Evolutionary conservation across 2,888 invertebrate genomes (phyloP), one percentile per base, ranked within the genome.

Genomic region (Hemicrepidius hirtus): DNA sequence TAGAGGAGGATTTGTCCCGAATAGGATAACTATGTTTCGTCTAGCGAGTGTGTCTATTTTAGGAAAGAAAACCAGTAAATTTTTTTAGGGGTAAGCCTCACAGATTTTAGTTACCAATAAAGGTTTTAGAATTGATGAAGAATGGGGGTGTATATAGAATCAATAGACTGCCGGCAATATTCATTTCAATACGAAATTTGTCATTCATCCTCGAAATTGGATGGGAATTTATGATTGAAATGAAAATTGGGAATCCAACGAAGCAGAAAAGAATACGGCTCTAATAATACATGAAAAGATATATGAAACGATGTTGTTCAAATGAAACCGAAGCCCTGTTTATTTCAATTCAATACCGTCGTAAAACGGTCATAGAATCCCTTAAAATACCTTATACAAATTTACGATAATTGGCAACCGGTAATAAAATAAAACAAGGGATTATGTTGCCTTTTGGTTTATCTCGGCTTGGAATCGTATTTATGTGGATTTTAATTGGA

Each of bases 161-260:
- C 83, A 84, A 84, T 84, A 84, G 82, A 83, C 82, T 81, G 79
- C 80, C 81, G 84, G 83, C 84, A 84, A 84, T 85, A 85, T 85
- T 85, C 86, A 84, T 85, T 85, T 84, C 85, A 83, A 85, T 85
- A 82, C 82, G 83, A 85, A 86, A 86, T 86, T 86, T 84, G 83
- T 83, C 86, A 85, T 86, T 85, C 86, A 85, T 83, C 84, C 84
- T 85, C 85, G 86, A 86, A 85, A 85, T 85, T 86, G 86, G 85
- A 86, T 85, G 85, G 84, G 83, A 86, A 86, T 85, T 86, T 86
- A 84, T 83, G 85, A 87, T 86, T 85, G 86, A 84, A 85, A 86
- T 86, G 86, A 86, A 86, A 86, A 86, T 86, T 84, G 84, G 76
- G 77, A 78, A 78, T 77, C 77, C 80, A 75, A 72, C 80, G 80